Conservation (phyloP, 2,113 vertebrate genomes). For the Rostratula benghalensis region DNA sequence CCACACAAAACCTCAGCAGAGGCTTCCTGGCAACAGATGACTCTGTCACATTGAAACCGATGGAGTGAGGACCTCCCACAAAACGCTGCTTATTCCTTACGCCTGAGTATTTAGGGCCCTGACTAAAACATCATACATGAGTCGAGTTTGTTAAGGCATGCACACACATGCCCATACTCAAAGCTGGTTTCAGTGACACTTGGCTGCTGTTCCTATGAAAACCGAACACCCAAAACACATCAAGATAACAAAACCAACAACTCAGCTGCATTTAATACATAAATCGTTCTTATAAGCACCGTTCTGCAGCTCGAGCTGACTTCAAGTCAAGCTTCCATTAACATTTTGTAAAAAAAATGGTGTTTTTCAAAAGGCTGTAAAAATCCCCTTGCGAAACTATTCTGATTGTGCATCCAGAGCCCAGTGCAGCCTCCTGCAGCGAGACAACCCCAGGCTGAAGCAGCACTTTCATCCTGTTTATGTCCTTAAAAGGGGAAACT, state of each 20-base stretch:
- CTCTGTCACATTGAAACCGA: not conserved
- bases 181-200: not conserved
- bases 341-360: not conserved
- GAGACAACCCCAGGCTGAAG: not conserved
- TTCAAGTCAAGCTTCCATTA: slow-evolving; percentile 2
- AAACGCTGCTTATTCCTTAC: not conserved
- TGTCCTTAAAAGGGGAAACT: slow-evolving; percentile 46
- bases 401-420: not conserved
- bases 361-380: not conserved
- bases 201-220: not conserved
- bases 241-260: slow-evolving; percentile 45
- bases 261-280: slow-evolving; percentile 26
- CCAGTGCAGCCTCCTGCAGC: not conserved
- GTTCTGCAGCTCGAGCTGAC: not conserved
- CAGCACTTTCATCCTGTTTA: slow-evolving; percentile 48
- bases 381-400: not conserved
- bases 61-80: not conserved
- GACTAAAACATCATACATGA: not conserved
- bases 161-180: not conserved
- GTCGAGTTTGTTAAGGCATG: not conserved
- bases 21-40: not conserved
- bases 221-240: slow-evolving; percentile 26
- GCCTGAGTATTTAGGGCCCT: not conserved
- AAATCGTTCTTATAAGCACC: slow-evolving; percentile 10
- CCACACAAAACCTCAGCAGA: not conserved